Conservation (phyloP, 2,888 invertebrate genomes). For the Diaphora mendica region DNA sequence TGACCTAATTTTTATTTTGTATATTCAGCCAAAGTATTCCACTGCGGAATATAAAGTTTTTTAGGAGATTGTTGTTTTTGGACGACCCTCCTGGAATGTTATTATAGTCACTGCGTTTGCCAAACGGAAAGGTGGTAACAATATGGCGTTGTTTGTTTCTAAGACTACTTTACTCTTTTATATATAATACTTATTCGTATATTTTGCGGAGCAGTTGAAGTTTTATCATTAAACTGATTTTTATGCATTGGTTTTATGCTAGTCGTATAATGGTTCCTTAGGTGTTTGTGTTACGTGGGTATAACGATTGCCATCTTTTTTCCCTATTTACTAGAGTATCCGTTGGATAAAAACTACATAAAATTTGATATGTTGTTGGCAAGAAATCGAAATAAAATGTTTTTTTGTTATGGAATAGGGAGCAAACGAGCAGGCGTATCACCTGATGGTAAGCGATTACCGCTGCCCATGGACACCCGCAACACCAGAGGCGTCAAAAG, state of each 20-base stretch:
- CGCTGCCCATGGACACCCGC: too few species aligned
- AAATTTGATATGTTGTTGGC: neutral
- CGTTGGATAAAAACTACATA: neutral
- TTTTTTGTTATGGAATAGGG: too few species aligned
- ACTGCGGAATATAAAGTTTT: slow-evolving; percentile 13
- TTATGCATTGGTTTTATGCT: neutral
- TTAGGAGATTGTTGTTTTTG: slow-evolving; percentile 7
- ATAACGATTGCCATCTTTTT: neutral
- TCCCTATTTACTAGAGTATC: neutral
- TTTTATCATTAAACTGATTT: neutral
- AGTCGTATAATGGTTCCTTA: neutral
- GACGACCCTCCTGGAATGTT: slow-evolving; percentile 7
- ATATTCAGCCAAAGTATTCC: slow-evolving; percentile 9
- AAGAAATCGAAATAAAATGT: neutral
- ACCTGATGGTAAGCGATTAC: too few species aligned
- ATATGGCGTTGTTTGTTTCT: slow-evolving; percentile 14
- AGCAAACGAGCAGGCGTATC: too few species aligned
- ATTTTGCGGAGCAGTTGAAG: neutral
- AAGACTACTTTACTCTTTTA: slow-evolving; percentile 1
- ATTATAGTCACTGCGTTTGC: slow-evolving; percentile 14
- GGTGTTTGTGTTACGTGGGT: neutral
- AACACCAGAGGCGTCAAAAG: too few species aligned
- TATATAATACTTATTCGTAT: neutral
- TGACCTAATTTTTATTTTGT: slow-evolving; percentile 14
- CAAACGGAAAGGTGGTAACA: slow-evolving; percentile 13